Evolutionary conservation across 2,888 invertebrate species (phyloP), one percentile per base, ranked within the genome.

Genomic region (Scelioninae gen. 1): DNA sequence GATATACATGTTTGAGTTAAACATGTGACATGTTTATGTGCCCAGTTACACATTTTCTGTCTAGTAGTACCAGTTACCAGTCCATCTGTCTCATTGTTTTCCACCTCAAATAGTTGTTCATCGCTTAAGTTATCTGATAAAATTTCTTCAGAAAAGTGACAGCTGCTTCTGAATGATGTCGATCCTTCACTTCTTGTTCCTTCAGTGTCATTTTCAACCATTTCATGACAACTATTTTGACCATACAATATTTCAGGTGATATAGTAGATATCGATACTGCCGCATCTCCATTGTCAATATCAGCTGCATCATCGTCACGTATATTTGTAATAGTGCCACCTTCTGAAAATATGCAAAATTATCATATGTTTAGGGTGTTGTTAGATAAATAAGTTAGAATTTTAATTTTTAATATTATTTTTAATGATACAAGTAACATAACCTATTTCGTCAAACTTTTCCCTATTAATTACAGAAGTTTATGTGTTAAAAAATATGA

Each of bases 41-140:
- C 38, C 63, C 63, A 63, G 16, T 63, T 15, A 43, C 49, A 13
- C 0, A 63, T 15, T 63, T 63, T 63, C 7, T 58, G 10, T 58
- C 23, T 7, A 40, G 40, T 58, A 11, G 58, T 8, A 11, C 58
- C 58, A 40, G 38, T 58, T 58, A 40, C 58, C 4, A 58, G n/a
- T 40, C 40, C 58, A 40, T 40, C 34, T 32, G 13, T 34, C 9
- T 34, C 13, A 55, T 55, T 23, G 23, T 10, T 49, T 49, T 49
- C 49, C 6, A 49, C 23, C 49, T 49, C 49, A 49, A 49, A 49
- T 10, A 16, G 6, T 23, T 49, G 5, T 9, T 49, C 49, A 49
- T 49, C 49, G 23, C 16, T 49, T 16, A 23, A 23, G 10, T 49
- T 49, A n/a, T n/a, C n/a, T n/a, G n/a, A n/a, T n/a, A n/a, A n/a